Evolutionary conservation across 2,888 invertebrate species (phyloP), one percentile per base, ranked within the genome.

Genomic region (Dolomedes plantarius): DNA sequence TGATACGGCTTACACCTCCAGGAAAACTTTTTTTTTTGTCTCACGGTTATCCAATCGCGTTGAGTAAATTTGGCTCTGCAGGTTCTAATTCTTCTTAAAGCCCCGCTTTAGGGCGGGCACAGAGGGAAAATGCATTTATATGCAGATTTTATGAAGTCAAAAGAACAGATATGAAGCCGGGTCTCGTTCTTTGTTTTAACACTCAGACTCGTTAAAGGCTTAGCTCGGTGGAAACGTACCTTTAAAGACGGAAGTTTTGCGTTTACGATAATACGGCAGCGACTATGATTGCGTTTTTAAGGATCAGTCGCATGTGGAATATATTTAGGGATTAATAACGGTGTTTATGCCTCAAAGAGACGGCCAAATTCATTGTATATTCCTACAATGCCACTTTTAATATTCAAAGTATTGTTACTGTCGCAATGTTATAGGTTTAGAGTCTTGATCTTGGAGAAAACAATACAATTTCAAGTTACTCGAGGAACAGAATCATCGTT

Each of bases 61-160:
- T 71, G 64, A 74, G 74, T 62, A 36, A 64, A 74, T 56, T 56
- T 56, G 62, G 39, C 28, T 11, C 71, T 50, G 46, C 71, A 39
- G 46, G 39, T 64, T 74, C 74, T 74, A 74, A 74, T 74, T 74
- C 74, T 62, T 74, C 28, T 11, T 23, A 32, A 64, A 74, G 74
- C 64, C 2, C 19, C 67, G 32, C 36, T 67, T 32, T 32, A 28
- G 27, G 28, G 36, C 16, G 56, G 27, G 32, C n/a, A 29, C n/a
- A 27, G 39, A 62, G 27, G 11, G 16, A 39, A 74, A 39, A 39
- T 32, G 36, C 74, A 74, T 74, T 64, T 74, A 62, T 74, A 74
- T 74, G 74, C 56, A 74, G 64, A 74, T 74, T 74, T 74, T 74
- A 74, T 39, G 56, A 36, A 23, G 62, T 36, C 62, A 36, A 39